Base-by-base conservation (phyloP, 2,113 vertebrate species). In the Malurus elegans region DNA sequence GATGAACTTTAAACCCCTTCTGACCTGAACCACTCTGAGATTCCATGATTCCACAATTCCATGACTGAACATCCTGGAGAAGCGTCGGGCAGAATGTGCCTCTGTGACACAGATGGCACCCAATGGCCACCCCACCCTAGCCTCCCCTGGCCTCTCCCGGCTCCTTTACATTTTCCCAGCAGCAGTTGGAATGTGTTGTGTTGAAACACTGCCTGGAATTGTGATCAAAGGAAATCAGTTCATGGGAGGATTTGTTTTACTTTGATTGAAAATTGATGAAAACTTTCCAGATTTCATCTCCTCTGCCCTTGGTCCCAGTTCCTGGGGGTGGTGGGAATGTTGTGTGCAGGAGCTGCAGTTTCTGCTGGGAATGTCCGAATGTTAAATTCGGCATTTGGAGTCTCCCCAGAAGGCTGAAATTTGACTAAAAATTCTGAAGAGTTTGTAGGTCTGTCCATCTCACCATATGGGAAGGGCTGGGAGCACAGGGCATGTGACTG, bases 1-100 rank as follows among this genome's bases (percentile, higher is more conserved):
- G 74, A 0, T 47, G 48, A 2, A 3, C 2, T 54, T 6, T 14
- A 3, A 8, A 31, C 34, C 20, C 40, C 9, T 71, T 4, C 25
- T 20, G 9, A 26, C 4, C 12, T 11, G 34, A 36, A 1, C n/a
- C 65, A 16, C 2, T 9, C 19, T 19, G 31, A 18, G 16, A 48
- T 45, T 70, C 56, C 38, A 8, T 10, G 45, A 44, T 47, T 56
- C 54, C 38, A 7, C 10, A 32, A 31, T 47, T 54, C 40, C 34
- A 10, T 57, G 42, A 6, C 4, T 4, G 50, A 42, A 7, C 7
- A 6, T 10, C 50, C 65, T 23, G 66, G 20, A 32, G 66, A 23
- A 7, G 57, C 1, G 0, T 0, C 40, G 48, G 54, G 54, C 54
- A 76, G 32, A 14, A 6, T 12, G 34, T 56, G 14, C 28, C 40